phyloP scores from a whole-genome alignment of 1,140 invertebrate species.

The Drosophila pallidifrons region DNA sequence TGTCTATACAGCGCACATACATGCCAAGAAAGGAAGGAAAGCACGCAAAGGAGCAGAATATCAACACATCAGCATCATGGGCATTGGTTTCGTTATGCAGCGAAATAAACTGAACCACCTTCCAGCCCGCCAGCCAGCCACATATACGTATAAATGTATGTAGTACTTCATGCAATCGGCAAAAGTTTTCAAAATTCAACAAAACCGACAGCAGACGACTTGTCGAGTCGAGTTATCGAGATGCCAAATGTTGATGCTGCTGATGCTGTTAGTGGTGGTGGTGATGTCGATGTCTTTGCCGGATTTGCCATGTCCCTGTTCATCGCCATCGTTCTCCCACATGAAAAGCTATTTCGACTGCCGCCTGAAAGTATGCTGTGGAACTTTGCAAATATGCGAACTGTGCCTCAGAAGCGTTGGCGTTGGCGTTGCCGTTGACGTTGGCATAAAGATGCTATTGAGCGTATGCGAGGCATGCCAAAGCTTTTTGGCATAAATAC shows the following conservation, averaged over 20 bases:
- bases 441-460: slow-evolving; percentile 57
- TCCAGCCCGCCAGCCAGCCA: slow-evolving; percentile 15
- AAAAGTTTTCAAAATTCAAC: slow-evolving; percentile 42
- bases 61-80: slow-evolving; percentile 50
- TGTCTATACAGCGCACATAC: background rate
- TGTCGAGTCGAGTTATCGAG: slow-evolving; percentile 35
- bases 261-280: background rate
- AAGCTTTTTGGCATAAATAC: slow-evolving; percentile 67
- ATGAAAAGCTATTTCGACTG: background rate
- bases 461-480: slow-evolving; percentile 56
- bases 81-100: slow-evolving; percentile 13
- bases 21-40: background rate
- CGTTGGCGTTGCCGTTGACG: slow-evolving; percentile 29
- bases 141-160: background rate
- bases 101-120: slow-evolving; percentile 23
- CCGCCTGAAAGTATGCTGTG: slow-evolving; percentile 55
- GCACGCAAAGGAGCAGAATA: background rate
- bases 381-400: slow-evolving; percentile 56
- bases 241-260: slow-evolving; percentile 18
- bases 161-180: slow-evolving; percentile 48
- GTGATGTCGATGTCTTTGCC: slow-evolving; percentile 3
- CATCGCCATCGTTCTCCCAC: background rate
- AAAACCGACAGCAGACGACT: slow-evolving; percentile 12
- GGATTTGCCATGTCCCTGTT: slow-evolving; percentile 27
- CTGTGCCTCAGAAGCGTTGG: slow-evolving; percentile 28